Evolutionary conservation across 92 coral and sea anemone species (phyloP).

Genomic region (Heliopora coerulea): DNA sequence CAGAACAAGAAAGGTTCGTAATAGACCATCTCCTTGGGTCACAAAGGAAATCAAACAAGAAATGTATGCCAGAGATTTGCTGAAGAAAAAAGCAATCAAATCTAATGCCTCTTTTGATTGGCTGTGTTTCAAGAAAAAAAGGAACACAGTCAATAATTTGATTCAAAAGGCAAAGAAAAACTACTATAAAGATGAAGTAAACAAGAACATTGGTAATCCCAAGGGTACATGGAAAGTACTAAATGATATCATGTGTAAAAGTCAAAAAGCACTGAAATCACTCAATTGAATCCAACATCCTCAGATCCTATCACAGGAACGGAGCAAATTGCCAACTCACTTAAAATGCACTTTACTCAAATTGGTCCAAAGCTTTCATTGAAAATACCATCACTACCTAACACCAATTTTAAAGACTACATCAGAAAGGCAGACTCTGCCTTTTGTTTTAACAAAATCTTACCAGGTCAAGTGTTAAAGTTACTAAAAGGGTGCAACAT

Average conservation of each 20-base stretch:
- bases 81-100: conserved; percentile 22
- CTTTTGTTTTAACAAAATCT: not conserved
- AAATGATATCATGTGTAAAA: not conserved
- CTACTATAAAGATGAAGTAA: conserved; percentile 17
- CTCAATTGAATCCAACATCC: no score
- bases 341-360: no score
- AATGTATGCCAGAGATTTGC: conserved; percentile 13
- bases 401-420: not conserved
- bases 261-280: conserved; percentile 15
- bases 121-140: conserved; percentile 1
- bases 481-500: no score
- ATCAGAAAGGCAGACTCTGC: not conserved
- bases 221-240: no score
- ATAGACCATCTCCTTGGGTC: conserved; percentile 24
- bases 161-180: conserved; percentile 15
- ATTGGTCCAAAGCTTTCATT: no score
- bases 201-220: no score
- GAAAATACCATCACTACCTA: no score
- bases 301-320: no score
- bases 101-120: conserved; percentile 10
- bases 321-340: no score
- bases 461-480: no score
- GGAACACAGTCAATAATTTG: conserved; percentile 8
- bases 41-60: conserved; percentile 20
- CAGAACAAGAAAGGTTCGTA: conserved; percentile 19